phyloP scores from a whole-genome alignment of 2,888 invertebrate genomes.

The Watsonalla binaria region DNA sequence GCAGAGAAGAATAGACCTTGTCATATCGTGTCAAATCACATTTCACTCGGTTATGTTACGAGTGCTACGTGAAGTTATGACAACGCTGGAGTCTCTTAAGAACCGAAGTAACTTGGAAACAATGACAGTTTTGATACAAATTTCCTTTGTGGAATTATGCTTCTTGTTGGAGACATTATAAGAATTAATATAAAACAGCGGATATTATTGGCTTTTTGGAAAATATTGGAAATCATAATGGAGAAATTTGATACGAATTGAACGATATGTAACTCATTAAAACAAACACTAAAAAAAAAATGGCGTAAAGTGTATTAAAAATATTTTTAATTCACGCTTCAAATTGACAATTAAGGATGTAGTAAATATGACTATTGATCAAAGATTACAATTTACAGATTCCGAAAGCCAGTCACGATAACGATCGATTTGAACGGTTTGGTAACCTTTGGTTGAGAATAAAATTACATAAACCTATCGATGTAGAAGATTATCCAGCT shows the following conservation, averaged over 20 bases:
- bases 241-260: too few relatives aligned
- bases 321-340: too few relatives aligned
- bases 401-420: slow-evolving; percentile 3
- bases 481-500: background rate
- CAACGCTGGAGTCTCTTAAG: slow-evolving; percentile 21
- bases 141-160: slow-evolving; percentile 51
- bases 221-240: too few relatives aligned
- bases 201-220: slow-evolving; percentile 19
- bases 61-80: slow-evolving; percentile 40
- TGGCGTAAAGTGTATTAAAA: background rate
- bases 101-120: slow-evolving; percentile 30
- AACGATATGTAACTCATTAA: too few relatives aligned
- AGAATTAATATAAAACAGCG: slow-evolving; percentile 20
- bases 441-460: slow-evolving; percentile 13
- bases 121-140: slow-evolving; percentile 59
- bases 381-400: background rate
- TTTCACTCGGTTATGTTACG: slow-evolving; percentile 16
- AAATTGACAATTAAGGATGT: too few relatives aligned
- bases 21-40: slow-evolving; percentile 21
- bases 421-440: slow-evolving; percentile 5
- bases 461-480: slow-evolving; percentile 12
- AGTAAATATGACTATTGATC: too few relatives aligned
- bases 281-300: background rate
- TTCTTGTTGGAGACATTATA: slow-evolving; percentile 43
- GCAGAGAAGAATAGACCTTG: slow-evolving; percentile 31